Evolutionary conservation across 2,113 vertebrate genomes (phyloP), one percentile per base, ranked within the genome.

Genomic region (Phrynosoma blainvillii): DNA sequence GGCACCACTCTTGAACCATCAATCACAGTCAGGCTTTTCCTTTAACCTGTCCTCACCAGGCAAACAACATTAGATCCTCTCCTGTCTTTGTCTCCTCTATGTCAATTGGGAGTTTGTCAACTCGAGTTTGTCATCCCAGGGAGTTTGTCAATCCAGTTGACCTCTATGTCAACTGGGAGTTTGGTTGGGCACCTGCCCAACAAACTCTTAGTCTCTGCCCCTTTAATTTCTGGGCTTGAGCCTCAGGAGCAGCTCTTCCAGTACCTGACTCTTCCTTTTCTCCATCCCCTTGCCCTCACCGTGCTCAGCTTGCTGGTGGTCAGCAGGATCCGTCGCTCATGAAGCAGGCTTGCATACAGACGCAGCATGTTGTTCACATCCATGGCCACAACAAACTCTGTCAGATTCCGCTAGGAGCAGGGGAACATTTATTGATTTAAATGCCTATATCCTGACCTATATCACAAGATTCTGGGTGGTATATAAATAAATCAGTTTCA

Each of bases 251-350:
- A 25, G 8, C 1, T 0, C 56, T 18, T 5, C 7, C 20, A 7
- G 25, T 1, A 77, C 3, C 40, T 1, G n/a, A 68, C n/a, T 23
- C 25, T 5, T 21, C 25, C 25, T 4, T 10, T 3, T 1, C 12
- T 21, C 8, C 25, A 23, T 2, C 1, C 5, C 11, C 68, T 42
- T 30, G 47, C 18, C 47, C 97, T 97, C 90, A 99, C 98, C 1
- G 98, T 98, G 97, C 98, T 98, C 85, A 99, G 98, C 92, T 99
- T 99, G 95, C 97, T 97, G 90, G 97, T 94, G 2, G 95, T 97
- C 85, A 98, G 96, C 85, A 99, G 95, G 79, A 99, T 97, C 68
- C 98, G 97, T 73, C 98, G 95, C 93, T 99, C 98, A 3, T 97
- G 98, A 88, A 99, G 93, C 90, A 98, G 97, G 89, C 98, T 98